A percentile compares a stretch with the other conserved stretches of the same genome.
Conservation (phyloP, 2,113 vertebrate genomes). For the Thamnophis sirtalis region DNA sequence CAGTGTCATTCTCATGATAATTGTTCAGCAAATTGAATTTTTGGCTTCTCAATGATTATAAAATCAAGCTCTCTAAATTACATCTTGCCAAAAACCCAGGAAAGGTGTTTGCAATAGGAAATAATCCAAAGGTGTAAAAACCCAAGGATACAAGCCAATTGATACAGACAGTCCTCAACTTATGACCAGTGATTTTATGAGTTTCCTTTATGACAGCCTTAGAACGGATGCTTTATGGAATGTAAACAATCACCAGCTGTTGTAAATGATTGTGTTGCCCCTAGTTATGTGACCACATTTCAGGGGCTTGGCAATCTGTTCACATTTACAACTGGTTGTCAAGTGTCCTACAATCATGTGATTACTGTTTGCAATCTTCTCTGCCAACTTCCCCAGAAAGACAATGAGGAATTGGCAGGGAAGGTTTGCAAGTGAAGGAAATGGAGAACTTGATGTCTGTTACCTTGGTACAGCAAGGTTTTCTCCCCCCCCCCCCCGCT, state of each 20-base stretch:
- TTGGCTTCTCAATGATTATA: slow-evolving; percentile 35
- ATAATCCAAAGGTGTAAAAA: neutral
- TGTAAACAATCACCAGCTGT: neutral
- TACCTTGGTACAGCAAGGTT: neutral
- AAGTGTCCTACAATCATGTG: neutral
- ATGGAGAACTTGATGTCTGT: neutral
- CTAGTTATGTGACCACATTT: neutral
- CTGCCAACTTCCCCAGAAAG: neutral
- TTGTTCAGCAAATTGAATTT: slow-evolving; percentile 18
- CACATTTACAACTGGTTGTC: neutral
- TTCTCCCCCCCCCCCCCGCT: neutral
- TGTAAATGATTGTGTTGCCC: neutral
- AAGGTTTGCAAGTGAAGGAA: neutral
- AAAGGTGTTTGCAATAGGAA: neutral
- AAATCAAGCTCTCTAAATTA: slow-evolving; percentile 30
- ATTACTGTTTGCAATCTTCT: neutral
- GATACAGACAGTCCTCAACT: neutral
- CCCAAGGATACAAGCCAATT: neutral
- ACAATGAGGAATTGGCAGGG: neutral
- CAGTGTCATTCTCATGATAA: slow-evolving; percentile 49
- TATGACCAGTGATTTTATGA: neutral
- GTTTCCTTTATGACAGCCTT: neutral
- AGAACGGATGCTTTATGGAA: neutral
- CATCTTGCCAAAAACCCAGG: neutral
- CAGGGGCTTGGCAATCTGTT: neutral